Conservation (phyloP, 2,888 invertebrate species). For the Balanococcus diminutus region DNA sequence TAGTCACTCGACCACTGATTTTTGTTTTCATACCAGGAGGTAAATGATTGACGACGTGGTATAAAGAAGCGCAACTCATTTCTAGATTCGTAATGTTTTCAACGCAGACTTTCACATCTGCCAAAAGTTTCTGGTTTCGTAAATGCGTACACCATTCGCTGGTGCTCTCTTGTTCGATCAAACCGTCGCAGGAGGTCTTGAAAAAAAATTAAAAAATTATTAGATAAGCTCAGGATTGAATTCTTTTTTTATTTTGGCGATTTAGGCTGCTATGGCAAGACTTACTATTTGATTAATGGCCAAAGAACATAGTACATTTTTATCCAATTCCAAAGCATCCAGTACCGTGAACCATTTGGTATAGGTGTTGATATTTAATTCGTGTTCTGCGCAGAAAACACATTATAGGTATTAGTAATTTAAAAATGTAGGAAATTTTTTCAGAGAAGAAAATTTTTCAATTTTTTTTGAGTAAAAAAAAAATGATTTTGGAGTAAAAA, state of each 20-base stretch:
- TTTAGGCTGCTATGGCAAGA: neutral
- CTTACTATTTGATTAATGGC: constrained; percentile 64
- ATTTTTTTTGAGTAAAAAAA: too few species aligned
- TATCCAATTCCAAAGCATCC: constrained; percentile 62
- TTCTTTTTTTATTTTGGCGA: neutral
- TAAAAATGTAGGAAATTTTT: neutral
- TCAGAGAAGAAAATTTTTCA: too few species aligned
- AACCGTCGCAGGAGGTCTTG: neutral
- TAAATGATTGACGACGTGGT: constrained; percentile 62
- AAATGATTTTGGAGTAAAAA: neutral
- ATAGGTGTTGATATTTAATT: constrained; percentile 64
- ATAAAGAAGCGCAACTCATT: constrained; percentile 61
- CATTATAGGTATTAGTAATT: too few species aligned
- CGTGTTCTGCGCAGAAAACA: constrained; percentile 59
- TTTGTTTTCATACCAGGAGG: constrained; percentile 60
- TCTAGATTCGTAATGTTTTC: constrained; percentile 61
- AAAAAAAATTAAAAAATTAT: neutral
- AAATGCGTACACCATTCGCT: constrained; percentile 61
- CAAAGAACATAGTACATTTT: constrained; percentile 64
- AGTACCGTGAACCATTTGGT: constrained; percentile 64
- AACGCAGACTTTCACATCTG: constrained; percentile 62
- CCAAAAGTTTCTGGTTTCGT: constrained; percentile 61
- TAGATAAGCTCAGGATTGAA: neutral
- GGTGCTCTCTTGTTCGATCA: constrained; percentile 46
- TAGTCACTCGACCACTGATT: neutral